A percentile compares a stretch with the other conserved stretches of the same genome.
Conservation (phyloP, 1,140 invertebrate species). For the Paralvinella palmiformis region DNA sequence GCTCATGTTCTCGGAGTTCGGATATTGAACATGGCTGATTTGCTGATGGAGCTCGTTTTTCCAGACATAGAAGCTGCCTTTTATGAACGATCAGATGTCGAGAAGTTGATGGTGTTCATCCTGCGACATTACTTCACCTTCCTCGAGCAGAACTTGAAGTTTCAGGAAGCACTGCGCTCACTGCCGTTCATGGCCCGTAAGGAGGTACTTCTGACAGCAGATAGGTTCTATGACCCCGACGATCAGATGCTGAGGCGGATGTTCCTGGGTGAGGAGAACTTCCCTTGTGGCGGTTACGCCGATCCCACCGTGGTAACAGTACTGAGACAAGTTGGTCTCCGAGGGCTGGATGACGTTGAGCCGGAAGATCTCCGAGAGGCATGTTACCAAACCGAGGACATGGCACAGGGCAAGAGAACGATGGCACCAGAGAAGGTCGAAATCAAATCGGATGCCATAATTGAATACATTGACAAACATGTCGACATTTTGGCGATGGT, state of each 20-base stretch:
- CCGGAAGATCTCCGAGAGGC: conserved; percentile 12
- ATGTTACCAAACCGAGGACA: conserved; percentile 2
- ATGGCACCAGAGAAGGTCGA: neutral
- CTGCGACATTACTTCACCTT: conserved; percentile 16
- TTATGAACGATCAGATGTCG: conserved; percentile 10
- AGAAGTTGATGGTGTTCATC: conserved; percentile 13
- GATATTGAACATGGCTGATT: conserved; percentile 8
- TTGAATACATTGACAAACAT: conserved; percentile 13
- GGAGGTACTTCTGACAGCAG: conserved; percentile 13
- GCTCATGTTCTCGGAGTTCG: conserved; percentile 6
- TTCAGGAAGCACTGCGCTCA: neutral
- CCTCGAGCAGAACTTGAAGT: neutral
- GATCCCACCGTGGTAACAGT: conserved; percentile 9
- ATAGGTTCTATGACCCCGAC: conserved; percentile 20
- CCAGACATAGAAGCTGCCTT: conserved; percentile 8
- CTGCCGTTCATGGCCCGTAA: conserved; percentile 15
- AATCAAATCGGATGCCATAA: conserved; percentile 11
- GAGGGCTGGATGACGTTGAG: conserved; percentile 15
- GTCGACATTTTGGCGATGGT: neutral
- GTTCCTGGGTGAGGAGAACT: conserved; percentile 18
- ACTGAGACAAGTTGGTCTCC: conserved; percentile 15
- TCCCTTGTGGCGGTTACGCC: conserved; percentile 8
- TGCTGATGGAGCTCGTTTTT: conserved; percentile 16
- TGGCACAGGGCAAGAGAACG: neutral
- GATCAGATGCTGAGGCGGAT: conserved; percentile 10